Percentiles rank a stretch among this genome's conserved stretches.
phyloP scores from a whole-genome alignment of 2,113 vertebrate genomes.

The Nematolebias whitei region DNA sequence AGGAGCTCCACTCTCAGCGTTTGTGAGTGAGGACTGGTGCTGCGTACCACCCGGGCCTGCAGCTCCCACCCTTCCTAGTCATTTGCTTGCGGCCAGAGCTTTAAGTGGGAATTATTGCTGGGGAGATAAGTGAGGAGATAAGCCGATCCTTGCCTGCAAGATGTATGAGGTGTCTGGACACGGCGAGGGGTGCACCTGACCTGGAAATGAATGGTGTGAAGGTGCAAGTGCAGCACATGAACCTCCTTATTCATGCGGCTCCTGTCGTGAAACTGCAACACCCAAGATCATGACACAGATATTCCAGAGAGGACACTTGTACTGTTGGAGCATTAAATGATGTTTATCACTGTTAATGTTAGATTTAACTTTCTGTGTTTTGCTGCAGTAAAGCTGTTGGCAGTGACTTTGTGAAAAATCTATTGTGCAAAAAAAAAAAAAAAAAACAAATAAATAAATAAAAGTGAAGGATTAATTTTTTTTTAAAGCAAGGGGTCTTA shows the following conservation, averaged over 20 bases:
- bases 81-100: slow-evolving; percentile 63
- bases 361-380: slow-evolving; percentile 4
- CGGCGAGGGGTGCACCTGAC: slow-evolving; percentile 71
- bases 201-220: slow-evolving; percentile 70
- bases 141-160: slow-evolving; percentile 60
- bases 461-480: too few species aligned
- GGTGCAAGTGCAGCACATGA: slow-evolving; percentile 55
- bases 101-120: slow-evolving; percentile 79
- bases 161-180: slow-evolving; percentile 76
- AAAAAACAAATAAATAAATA: too few species aligned
- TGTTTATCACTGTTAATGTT: slow-evolving; percentile 6
- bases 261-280: slow-evolving; percentile 14
- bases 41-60: slow-evolving; percentile 53
- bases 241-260: slow-evolving; percentile 48
- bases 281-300: slow-evolving; percentile 27
- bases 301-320: slow-evolving; percentile 13
- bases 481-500: too few species aligned
- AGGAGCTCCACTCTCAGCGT: slow-evolving; percentile 9
- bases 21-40: slow-evolving; percentile 43
- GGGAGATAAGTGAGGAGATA: slow-evolving; percentile 77
- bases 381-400: background rate
- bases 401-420: background rate
- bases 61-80: slow-evolving; percentile 46
- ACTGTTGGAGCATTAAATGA: background rate
- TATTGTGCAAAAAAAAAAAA: too few species aligned